Percentiles rank a stretch among this genome's conserved stretches.
These are phyloP conservation scores for Stegodyphus dumicola DNA, from an alignment of 1,140 invertebrate species.

Conservation along the genomic window DNA sequence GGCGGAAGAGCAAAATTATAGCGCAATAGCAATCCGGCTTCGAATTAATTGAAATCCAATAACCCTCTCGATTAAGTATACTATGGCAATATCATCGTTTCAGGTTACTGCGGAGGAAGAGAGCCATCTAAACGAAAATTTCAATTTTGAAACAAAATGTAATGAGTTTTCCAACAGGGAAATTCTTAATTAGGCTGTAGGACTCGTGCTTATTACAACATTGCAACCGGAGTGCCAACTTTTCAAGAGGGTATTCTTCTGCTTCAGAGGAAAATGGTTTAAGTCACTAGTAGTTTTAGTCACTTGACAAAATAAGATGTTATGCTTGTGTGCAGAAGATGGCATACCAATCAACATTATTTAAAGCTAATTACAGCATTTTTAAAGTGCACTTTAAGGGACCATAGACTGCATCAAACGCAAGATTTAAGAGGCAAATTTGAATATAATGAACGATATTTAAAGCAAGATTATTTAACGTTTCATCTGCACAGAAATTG, in stretches of 20 bases:
- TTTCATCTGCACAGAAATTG: no score
- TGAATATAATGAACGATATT: no score
- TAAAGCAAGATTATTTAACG: no score
- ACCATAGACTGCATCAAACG: no score
- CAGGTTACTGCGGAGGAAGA: neutral
- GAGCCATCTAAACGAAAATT: conserved; percentile 48
- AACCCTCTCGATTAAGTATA: conserved; percentile 24
- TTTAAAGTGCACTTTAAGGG: no score
- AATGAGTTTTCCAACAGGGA: conserved; percentile 53
- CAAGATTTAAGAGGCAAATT: no score
- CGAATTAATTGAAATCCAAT: conserved; percentile 60
- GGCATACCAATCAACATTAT: no score
- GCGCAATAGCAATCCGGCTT: conserved; percentile 17
- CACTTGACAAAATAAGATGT: no score
- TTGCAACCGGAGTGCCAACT: conserved; percentile 14
- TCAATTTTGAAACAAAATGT: conserved; percentile 61
- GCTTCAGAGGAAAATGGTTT: no score
- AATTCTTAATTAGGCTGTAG: conserved; percentile 21
- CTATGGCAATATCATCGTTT: conserved; percentile 29
- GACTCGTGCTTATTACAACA: conserved; percentile 27
- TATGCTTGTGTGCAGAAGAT: no score
- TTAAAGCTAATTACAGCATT: no score
- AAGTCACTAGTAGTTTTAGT: no score
- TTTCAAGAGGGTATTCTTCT: neutral
- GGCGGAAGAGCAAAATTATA: conserved; percentile 1